These are phyloP conservation scores for Ecliptopera silaceata DNA, from an alignment of 2,888 invertebrate species.

Conservation along the genomic window DNA sequence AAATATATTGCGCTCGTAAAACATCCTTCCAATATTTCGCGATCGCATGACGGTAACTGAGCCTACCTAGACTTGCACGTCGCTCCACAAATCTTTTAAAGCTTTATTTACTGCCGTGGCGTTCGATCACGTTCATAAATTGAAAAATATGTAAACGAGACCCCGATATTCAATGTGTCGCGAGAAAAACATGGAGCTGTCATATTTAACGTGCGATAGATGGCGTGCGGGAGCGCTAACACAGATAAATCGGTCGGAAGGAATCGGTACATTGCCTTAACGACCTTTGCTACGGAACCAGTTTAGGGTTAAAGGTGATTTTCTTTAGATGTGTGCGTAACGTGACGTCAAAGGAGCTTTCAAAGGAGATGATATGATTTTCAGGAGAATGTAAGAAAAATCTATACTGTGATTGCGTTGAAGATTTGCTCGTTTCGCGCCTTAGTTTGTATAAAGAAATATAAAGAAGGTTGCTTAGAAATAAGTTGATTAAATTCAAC, in stretches of 20 bases:
- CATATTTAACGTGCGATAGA: slow-evolving; percentile 74
- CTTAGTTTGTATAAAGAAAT: neutral
- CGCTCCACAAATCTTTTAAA: slow-evolving; percentile 51
- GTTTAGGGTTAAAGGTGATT: slow-evolving; percentile 77
- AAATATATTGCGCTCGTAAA: slow-evolving; percentile 19
- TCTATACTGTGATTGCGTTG: neutral
- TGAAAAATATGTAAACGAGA: slow-evolving; percentile 76
- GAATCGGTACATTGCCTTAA: slow-evolving; percentile 76
- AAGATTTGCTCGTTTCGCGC: neutral
- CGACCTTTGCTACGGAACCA: slow-evolving; percentile 73
- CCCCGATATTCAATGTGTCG: slow-evolving; percentile 67
- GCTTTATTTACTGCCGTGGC: slow-evolving; percentile 58
- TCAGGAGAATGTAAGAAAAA: slow-evolving; percentile 8
- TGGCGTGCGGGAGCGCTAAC: slow-evolving; percentile 58
- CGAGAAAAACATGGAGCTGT: slow-evolving; percentile 71
- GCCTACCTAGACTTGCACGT: slow-evolving; percentile 35
- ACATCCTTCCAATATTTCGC: slow-evolving; percentile 23
- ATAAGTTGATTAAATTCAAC: no score
- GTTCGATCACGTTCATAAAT: slow-evolving; percentile 60
- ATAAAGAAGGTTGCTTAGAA: no score
- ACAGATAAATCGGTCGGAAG: slow-evolving; percentile 73
- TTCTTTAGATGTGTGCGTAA: slow-evolving; percentile 53
- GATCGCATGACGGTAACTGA: slow-evolving; percentile 33
- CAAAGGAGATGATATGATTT: slow-evolving; percentile 38
- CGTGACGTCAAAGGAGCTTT: slow-evolving; percentile 46